phyloP scores from a whole-genome alignment of 1,140 invertebrate species.

The Diachasmimorpha longicaudata region DNA sequence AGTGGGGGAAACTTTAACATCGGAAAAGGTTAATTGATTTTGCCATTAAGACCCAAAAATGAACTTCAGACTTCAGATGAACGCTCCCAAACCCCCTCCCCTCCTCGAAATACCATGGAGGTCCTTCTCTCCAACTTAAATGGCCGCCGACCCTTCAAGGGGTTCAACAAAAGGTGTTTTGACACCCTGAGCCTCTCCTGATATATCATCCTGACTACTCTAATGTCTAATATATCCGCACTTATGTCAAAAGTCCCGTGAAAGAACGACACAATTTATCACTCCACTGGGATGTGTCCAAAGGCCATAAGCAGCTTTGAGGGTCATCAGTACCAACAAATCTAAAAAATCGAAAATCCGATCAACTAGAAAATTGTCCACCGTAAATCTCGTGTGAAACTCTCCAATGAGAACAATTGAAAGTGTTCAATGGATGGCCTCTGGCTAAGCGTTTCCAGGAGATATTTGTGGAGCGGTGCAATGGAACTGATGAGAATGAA shows the following conservation, averaged over 20 bases:
- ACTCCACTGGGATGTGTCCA: too few species aligned
- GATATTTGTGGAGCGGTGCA: background rate
- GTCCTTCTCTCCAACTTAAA: background rate
- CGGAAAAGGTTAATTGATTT: too few species aligned
- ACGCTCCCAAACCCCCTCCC: background rate
- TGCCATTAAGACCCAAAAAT: too few species aligned
- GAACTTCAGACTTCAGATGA: too few species aligned
- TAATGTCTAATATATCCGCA: too few species aligned
- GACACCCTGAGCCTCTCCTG: background rate
- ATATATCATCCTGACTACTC: background rate
- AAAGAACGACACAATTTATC: too few species aligned
- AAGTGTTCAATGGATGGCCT: background rate
- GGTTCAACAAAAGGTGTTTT: background rate
- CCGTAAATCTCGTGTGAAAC: background rate
- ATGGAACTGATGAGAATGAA: background rate
- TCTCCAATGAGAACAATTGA: background rate
- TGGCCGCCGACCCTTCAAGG: background rate
- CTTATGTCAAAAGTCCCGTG: too few species aligned
- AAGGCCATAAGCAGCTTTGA: too few species aligned
- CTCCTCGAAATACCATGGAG: background rate
- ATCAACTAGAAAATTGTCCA: background rate
- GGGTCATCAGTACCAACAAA: too few species aligned
- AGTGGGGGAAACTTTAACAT: too few species aligned
- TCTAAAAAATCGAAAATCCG: background rate
- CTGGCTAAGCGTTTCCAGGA: background rate